Base-by-base conservation (phyloP, 2,113 vertebrate genomes). In the Gymnorhina tibicen region DNA sequence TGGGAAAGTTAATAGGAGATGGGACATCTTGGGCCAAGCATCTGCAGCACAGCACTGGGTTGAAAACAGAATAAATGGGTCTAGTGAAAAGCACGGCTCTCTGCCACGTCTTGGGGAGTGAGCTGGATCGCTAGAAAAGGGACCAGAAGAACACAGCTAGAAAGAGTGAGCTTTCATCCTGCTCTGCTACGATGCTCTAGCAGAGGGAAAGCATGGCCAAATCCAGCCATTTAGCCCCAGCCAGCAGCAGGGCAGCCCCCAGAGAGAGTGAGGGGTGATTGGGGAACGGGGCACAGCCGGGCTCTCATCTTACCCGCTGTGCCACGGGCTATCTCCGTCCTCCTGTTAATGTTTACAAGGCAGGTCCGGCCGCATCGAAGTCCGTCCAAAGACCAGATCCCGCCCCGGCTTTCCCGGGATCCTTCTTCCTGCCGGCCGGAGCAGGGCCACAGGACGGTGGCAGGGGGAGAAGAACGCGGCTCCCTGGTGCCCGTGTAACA, bases 331-430 rank as follows among this genome's bases (percentile, higher is more conserved):
- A 18, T 53, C 89, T 93, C 44, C 1, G 16, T 88, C 60, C 76
- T 73, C 74, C 78, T 67, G 96, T 97, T 97, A 97, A 97, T 97
- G 91, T 97, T 97, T 97, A 97, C 62, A 82, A 46, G 72, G 60
- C 76, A 95, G 76, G 56, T 70, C 67, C 1, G 3, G 55, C 6
- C 9, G 7, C 6, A 4, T 12, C 5, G 6, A 19, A 6, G 27
- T 42, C 86, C 80, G 94, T 94, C 90, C 95, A 94, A 94, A 95
- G 95, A 94, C 53, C 95, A 70, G 49, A 26, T 92, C 75, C 41
- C 73, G 87, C 70, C 80, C 59, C 1, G 5, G 72, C 67, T 80
- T 37, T 91, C 79, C 37, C 24, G 9, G 77, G 66, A 89, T 95
- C 84, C 47, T 75, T 81, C 66, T 84, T 75, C 74, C 94, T 44